A percentile compares a stretch with the other conserved stretches of the same genome.
Evolutionary conservation across 2,113 vertebrate genomes (phyloP).

Genomic region (Phalacrocorax brasilianus): DNA sequence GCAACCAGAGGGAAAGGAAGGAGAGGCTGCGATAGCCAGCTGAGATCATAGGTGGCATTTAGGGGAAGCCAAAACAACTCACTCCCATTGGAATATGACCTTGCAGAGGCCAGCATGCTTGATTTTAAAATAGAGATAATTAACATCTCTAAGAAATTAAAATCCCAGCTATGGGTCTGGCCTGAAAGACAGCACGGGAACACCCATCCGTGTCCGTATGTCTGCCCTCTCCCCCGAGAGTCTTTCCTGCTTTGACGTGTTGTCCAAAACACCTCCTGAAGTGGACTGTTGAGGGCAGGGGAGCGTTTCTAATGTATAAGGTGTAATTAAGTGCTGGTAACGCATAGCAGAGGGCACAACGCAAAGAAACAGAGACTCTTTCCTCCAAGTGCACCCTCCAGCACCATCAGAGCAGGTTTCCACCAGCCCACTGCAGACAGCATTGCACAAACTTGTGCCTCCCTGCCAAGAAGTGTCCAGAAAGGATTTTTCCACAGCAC

Average conservation of each 20-base stretch:
- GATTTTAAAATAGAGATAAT: background rate
- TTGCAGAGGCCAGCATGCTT: rapidly evolving
- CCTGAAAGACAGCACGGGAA: background rate
- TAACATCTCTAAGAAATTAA: background rate
- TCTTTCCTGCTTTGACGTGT: slow-evolving; percentile 14
- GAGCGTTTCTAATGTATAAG: background rate
- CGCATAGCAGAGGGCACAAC: background rate
- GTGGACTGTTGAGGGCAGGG: background rate
- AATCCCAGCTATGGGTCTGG: background rate
- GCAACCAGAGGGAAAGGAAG: background rate
- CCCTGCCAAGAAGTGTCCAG: background rate
- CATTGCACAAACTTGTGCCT: background rate
- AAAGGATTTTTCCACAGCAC: background rate
- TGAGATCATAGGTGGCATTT: background rate
- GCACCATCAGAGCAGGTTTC: background rate
- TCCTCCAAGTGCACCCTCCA: background rate
- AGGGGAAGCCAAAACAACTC: background rate
- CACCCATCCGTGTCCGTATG: background rate
- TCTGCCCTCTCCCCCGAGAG: background rate
- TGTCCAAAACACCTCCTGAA: slow-evolving; percentile 20
- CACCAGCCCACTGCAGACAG: background rate
- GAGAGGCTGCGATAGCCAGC: background rate
- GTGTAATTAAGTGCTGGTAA: slow-evolving; percentile 40
- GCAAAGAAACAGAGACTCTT: background rate
- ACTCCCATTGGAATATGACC: rapidly evolving